These are phyloP conservation scores for Temnothorax ravouxi DNA, from an alignment of 2,888 invertebrate species.

Conservation along the genomic window DNA sequence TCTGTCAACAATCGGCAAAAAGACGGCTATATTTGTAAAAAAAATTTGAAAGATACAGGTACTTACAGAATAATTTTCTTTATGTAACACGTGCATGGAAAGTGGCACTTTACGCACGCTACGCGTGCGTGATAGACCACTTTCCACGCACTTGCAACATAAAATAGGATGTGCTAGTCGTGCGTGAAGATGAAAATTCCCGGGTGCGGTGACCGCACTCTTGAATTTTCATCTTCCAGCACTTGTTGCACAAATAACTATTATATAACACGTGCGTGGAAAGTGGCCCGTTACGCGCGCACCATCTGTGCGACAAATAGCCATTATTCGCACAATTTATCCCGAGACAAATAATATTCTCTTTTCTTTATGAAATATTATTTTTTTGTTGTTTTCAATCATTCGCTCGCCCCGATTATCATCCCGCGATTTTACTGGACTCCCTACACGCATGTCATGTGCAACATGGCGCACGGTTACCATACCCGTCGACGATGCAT, in stretches of 20 bases:
- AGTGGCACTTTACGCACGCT: no score
- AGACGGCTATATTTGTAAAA: background rate
- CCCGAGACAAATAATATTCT: background rate
- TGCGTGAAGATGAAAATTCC: no score
- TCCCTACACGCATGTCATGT: background rate
- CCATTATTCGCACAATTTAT: background rate
- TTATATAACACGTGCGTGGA: no score
- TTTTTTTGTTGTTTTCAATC: slow-evolving; percentile 17
- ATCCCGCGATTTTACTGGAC: slow-evolving; percentile 39
- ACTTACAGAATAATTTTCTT: background rate
- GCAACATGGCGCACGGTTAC: background rate
- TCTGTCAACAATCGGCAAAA: background rate
- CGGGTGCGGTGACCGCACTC: no score
- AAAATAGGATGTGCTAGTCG: no score
- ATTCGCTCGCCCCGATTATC: slow-evolving; percentile 27
- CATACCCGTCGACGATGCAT: slow-evolving; percentile 21
- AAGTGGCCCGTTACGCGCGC: no score
- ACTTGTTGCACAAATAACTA: no score
- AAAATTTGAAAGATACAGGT: background rate
- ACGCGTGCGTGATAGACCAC: no score
- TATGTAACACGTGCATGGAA: no score
- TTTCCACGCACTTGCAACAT: no score
- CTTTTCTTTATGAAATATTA: background rate
- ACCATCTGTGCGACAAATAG: no score
- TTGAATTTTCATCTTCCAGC: no score